phyloP scores from a whole-genome alignment of 23 tunicate genomes.

The Styela clava region DNA sequence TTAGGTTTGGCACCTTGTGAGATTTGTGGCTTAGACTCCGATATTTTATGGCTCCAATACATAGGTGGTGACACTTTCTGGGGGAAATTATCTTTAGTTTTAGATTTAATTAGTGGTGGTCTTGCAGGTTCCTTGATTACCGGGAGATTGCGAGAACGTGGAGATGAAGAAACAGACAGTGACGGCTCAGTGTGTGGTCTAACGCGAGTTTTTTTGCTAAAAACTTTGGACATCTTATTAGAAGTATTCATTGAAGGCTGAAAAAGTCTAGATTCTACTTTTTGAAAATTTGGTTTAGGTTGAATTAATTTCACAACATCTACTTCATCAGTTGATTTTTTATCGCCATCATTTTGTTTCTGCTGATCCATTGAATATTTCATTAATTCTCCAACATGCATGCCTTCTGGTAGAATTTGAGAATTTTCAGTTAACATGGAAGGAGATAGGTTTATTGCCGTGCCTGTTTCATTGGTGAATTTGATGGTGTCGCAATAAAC shows the following conservation, averaged over 20 bases:
- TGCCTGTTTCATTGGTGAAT: neutral
- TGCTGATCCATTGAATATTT: neutral
- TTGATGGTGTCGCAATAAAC: neutral
- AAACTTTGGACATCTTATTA: neutral
- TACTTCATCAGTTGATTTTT: neutral
- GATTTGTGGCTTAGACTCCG: neutral
- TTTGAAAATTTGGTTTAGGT: neutral
- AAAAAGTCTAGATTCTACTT: neutral
- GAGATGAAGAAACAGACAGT: neutral
- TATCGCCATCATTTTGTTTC: neutral
- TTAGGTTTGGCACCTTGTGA: neutral
- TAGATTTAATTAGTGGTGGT: neutral
- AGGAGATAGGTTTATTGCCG: constrained; percentile 8
- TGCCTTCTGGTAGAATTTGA: neutral
- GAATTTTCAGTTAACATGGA: constrained; percentile 11
- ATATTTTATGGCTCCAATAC: neutral
- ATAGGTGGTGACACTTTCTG: constrained; percentile 1
- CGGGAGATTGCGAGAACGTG: neutral
- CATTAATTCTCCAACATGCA: constrained; percentile 16
- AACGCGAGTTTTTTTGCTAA: neutral
- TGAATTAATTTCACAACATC: neutral
- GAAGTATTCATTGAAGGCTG: neutral
- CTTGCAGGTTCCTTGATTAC: constrained; percentile 7
- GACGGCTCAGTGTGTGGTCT: constrained; percentile 9
- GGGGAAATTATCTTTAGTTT: neutral